Base-by-base conservation (phyloP, 2,888 invertebrate genomes). In the Saturnia pavonia region DNA sequence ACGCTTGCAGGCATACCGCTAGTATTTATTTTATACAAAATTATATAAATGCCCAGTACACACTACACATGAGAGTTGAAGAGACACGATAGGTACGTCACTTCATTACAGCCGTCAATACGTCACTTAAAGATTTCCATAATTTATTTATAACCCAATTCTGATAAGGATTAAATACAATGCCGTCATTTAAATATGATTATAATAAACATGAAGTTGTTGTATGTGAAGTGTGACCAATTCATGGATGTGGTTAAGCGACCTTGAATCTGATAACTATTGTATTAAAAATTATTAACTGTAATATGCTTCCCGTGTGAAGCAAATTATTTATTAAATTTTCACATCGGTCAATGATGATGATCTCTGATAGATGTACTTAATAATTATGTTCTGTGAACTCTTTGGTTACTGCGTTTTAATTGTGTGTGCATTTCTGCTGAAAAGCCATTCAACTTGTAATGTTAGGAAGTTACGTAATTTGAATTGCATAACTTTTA, bases 121-220 rank as follows among this genome's bases (percentile, higher is more conserved):
- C n/a, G n/a, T n/a, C 22, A 51, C n/a, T 51, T 19, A n/a, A 19
- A 51, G 51, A 22, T 19, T 51, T 51, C 6, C n/a, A n/a, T 9
- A n/a, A 19, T 19, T 19, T 51, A 51, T 51, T 51, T 19, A 51
- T 51, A n/a, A n/a, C n/a, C 22, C n/a, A n/a, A 51, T 51, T 51
- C n/a, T 19, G n/a, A 51, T 45, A 12, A 45, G 2, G 45, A 12
- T 12, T 45, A 2, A 45, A 14, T 45, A 14, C 14, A 45, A 45
- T n/a, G n/a, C 6, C 51, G 51, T 51, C 51, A 51, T 51, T 19
- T n/a, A 19, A n/a, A 51, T n/a, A 51, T 51, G 19, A n/a, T 51
- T n/a, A 51, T 51, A 51, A 51, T 51, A 51, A 51, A 51, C 51
- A n/a, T n/a, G 19, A 51, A 51, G n/a, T n/a, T n/a, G 51, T 51